Base-by-base conservation (phyloP, 2,113 vertebrate species). In the Alces alces region DNA sequence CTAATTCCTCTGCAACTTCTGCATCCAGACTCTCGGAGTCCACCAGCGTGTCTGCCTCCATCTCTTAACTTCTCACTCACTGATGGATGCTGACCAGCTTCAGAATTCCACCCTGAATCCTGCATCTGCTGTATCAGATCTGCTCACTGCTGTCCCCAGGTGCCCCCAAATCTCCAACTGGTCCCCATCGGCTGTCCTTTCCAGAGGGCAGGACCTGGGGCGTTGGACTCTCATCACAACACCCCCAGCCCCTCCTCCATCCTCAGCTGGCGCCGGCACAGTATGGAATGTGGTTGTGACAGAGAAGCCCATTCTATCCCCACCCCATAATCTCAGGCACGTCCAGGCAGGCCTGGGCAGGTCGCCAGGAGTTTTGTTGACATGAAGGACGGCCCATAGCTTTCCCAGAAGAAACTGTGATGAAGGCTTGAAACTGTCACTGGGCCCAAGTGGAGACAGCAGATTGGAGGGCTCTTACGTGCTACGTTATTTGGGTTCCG, bases 221-320 rank as follows among this genome's bases (percentile, higher is more conserved):
- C 52, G 1, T 3, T 89, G 73, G 64, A 70, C 25, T 70, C 45
- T 73, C 33, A 73, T 27, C n/a, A 58, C 36, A n/a, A 30, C 52
- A 21, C n/a, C 47, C 21, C 8, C 15, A 43, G 90, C 76, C 66
- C 16, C 61, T 79, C 28, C 47, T 70, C 52, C 12, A 27, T 50
- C 57, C 86, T 64, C 85, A 58, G 80, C 92, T 88, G 73, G 87
- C 79, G 57, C 95, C 83, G 57, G 43, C 14, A 0, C 10, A 39
- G 76, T 54, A 30, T 39, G 90, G 94, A 96, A 98, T 97, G 95
- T 64, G 87, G 87, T 87, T 96, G 95, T 78, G 94, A 96, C 88
- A 91, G 73, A 96, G 93, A 86, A 88, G 57, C 85, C 28, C 3
- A 15, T 57, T 64, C 39, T 93, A 82, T 95, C 93, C 66, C 92